Base-by-base conservation (phyloP, 2,888 invertebrate species). In the Scaptomyza reducta region DNA sequence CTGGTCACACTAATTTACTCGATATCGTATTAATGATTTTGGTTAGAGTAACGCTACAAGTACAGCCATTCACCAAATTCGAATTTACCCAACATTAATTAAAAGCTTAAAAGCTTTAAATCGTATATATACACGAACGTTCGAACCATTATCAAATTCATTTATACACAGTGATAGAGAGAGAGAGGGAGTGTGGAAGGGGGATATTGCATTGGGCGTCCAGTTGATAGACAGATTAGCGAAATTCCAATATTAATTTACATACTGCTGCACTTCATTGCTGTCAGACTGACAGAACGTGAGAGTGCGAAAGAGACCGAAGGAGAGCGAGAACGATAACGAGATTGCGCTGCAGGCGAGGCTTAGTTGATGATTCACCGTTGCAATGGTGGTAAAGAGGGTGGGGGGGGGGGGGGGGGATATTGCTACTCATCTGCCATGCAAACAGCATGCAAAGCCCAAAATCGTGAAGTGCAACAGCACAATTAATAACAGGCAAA, bases 221-320 rank as follows among this genome's bases (percentile, higher is more conserved):
- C 72, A 70, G 62, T 79, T 70, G 74, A 68, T 79, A 61, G 61
- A 69, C 67, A 61, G 77, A 77, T 79, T 79, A 80, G 77, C 65
- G 72, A 80, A 84, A 79, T 83, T 77, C 74, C 80, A 79, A 77
- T 77, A 80, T 83, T 74, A 76, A 80, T 83, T 78, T 84, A 79
- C 71, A 74, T 77, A 80, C 67, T 83, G 22, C 77, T 74, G 72
- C 80, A 79, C 83, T 80, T 70, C 74, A 78, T 78, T 71, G 77
- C 57, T 55, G 63, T 33, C 57, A 51, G 59, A 25, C 29, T 31
- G 60, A 22, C 49, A 18, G 53, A 62, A 66, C 29, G 60, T 61
- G 10, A 35, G n/a, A 16, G 29, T 10, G n/a, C 31, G 7, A 22
- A 25, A n/a, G 41, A 35, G 27, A 44, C 33, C 16, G n/a, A 22